Base-by-base conservation (phyloP, 2,113 vertebrate species). In the Bubo bubo region DNA sequence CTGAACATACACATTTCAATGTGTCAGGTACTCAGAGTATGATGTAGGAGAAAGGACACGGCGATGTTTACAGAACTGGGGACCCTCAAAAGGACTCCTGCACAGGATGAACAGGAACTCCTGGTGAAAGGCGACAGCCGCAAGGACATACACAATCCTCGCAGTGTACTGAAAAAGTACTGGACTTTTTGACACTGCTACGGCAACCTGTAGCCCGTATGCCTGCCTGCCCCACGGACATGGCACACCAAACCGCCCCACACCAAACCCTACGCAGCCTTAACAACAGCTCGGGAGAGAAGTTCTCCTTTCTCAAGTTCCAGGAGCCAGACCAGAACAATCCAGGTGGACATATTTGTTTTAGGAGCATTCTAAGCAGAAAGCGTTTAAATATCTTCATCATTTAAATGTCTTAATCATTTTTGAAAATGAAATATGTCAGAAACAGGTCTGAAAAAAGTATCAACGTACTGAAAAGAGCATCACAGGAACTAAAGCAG, bases 161-260 rank as follows among this genome's bases (percentile, higher is more conserved):
- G 23, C 0, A 21, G 41, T 0, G 5, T 7, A 16, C 49, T 32
- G 41, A n/a, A 41, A 22, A 27, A 23, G 4, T 2, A 22, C 11
- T 3, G 7, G 22, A 26, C 18, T 15, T 43, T 63, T 16, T 23
- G 41, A 37, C 35, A 10, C 35, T 50, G 70, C 70, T 56, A 3
- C 8, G 23, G 27, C 71, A 45, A 23, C 27, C 19, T 16, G 2
- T 3, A 2, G 28, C 14, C 39, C 39, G 8, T 1, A 10, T 1
- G 19, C 35, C 14, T n/a, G 6, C 12, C 60, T 6, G 7, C 18
- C 60, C 60, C 4, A 1, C 2, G 37, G 50, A 22, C 9, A 21
- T 1, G 8, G 43, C 34, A 21, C 32, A 22, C 14, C 2, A 0
- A 37, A 21, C 15, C 9, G 5, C 27, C 6, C 59, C 53, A 30